phyloP scores from a whole-genome alignment of 2,888 invertebrate species.

The Cheilosia variabilis region DNA sequence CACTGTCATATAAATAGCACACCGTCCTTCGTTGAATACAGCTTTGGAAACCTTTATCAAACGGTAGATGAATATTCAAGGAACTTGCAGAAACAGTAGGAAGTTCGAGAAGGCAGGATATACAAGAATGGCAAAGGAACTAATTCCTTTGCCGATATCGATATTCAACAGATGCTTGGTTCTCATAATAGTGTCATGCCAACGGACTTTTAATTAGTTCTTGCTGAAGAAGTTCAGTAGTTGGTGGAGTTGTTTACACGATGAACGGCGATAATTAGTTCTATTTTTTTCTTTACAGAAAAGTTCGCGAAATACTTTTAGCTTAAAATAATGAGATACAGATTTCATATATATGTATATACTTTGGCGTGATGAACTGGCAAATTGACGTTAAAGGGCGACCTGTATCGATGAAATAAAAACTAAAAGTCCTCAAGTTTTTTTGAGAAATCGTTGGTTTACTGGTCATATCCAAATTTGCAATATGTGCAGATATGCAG shows the following conservation, averaged over 20 bases:
- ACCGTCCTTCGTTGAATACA: background rate
- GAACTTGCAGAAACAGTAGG: background rate
- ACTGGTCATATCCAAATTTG: no score
- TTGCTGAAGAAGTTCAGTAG: constrained; percentile 14
- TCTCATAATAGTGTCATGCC: constrained; percentile 55
- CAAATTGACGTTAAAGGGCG: no score
- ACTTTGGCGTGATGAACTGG: no score
- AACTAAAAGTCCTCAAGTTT: no score
- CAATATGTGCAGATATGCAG: no score
- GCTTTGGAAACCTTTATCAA: background rate
- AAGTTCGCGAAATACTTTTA: background rate
- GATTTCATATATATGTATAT: no score
- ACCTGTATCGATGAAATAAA: no score
- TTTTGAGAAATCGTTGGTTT: no score
- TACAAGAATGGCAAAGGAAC: background rate
- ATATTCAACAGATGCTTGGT: constrained; percentile 68
- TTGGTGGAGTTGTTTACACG: constrained; percentile 10
- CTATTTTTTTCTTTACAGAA: constrained; percentile 16
- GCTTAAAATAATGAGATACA: background rate
- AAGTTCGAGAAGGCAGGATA: background rate
- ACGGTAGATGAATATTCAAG: constrained; percentile 17
- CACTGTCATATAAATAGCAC: background rate
- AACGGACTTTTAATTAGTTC: constrained; percentile 59
- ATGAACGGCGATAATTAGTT: constrained; percentile 31
- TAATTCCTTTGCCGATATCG: constrained; percentile 42